phyloP scores from a whole-genome alignment of 2,113 vertebrate genomes.

The Tor tambroides region DNA sequence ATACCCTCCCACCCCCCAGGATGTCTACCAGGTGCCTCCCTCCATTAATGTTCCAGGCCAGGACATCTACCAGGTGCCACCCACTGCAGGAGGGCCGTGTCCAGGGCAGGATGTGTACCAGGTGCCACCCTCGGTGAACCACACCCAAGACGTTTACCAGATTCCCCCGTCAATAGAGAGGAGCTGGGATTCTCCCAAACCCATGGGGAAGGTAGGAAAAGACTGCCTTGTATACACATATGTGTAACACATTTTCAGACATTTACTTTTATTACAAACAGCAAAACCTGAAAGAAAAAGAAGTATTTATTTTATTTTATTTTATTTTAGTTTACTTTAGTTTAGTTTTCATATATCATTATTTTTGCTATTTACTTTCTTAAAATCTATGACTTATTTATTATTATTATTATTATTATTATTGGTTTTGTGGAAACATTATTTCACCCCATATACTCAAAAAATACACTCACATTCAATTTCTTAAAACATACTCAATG shows the following conservation, averaged over 20 bases:
- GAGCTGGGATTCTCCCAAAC: conserved; percentile 79
- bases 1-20: conserved; percentile 71
- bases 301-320: not conserved
- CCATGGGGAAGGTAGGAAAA: conserved; percentile 82
- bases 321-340: too few relatives aligned
- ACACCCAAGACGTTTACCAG: conserved; percentile 76
- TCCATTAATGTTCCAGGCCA: conserved; percentile 68
- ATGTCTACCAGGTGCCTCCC: conserved; percentile 88
- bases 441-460: not conserved
- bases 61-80: conserved; percentile 68
- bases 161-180: conserved; percentile 84
- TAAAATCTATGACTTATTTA: not conserved
- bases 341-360: not conserved
- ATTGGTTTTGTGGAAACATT: not conserved
- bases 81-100: conserved; percentile 70
- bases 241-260: not conserved
- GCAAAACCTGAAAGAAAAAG: not conserved
- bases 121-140: conserved; percentile 81
- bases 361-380: too few relatives aligned
- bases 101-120: conserved; percentile 86
- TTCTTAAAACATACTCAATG: not conserved
- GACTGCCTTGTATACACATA: not conserved
- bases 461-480: too few relatives aligned
- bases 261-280: not conserved
- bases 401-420: not conserved